phyloP scores from a whole-genome alignment of 2,113 vertebrate genomes.

The Myrmecobius fasciatus region DNA sequence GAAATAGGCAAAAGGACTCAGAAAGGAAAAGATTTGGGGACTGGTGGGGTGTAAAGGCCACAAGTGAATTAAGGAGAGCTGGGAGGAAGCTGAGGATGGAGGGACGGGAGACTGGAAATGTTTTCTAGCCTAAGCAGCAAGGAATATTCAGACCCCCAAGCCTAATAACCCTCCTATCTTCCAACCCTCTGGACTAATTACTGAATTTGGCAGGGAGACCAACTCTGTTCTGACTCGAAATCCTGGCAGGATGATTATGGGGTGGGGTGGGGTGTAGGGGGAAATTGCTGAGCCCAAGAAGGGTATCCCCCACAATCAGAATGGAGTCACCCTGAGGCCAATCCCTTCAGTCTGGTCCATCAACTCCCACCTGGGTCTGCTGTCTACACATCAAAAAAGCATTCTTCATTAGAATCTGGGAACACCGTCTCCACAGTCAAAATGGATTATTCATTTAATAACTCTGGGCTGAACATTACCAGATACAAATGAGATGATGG shows the following conservation, averaged over 20 bases:
- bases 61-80: constrained; percentile 32
- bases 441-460: constrained; percentile 22
- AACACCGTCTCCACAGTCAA: constrained; percentile 9
- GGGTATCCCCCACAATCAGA: neutral
- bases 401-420: constrained; percentile 10
- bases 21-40: constrained; percentile 41
- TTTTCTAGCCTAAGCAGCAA: constrained; percentile 5
- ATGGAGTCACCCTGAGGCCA: constrained; percentile 3
- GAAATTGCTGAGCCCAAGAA: neutral
- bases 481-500: constrained; percentile 21
- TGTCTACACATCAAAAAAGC: neutral
- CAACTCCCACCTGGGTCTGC: neutral
- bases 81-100: constrained; percentile 6
- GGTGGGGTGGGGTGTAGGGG: neutral
- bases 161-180: constrained; percentile 4
- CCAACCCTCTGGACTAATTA: neutral
- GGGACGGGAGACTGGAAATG: neutral
- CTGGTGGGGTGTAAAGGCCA: neutral
- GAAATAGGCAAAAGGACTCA: constrained; percentile 56
- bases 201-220: constrained; percentile 1
- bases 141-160: neutral
- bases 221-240: constrained; percentile 7
- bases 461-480: constrained; percentile 6
- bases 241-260: neutral
- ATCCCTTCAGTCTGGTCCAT: neutral